phyloP scores from a whole-genome alignment of 1,140 invertebrate genomes.

The honey bee (Apis mellifera) region Amel_HAv3.1 CM009945.2:7597001-7597500 shows the following conservation, averaged over 20 bases:
- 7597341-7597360: conserved; percentile 76
- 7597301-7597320: conserved; percentile 32
- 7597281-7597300: conserved; percentile 30
- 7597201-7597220: background rate
- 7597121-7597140: background rate
- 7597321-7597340: conserved; percentile 75
- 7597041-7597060: background rate
- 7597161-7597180: background rate
- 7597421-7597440: conserved; percentile 62
- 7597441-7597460: conserved; percentile 75
- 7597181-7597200: background rate
- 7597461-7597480: conserved; percentile 79
- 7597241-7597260: background rate
- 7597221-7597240: background rate
- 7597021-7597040: background rate
- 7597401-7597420: conserved; percentile 80
- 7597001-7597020: no score
- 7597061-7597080: background rate
- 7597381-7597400: conserved; percentile 60
- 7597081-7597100: background rate
- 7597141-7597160: background rate
- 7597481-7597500: conserved; percentile 77
- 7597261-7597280: conserved; percentile 39
- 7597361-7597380: conserved; percentile 53
- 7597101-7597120: no score